Evolutionary conservation across 1,140 invertebrate genomes (phyloP).

Genomic region (Platorchestia sp.): DNA sequence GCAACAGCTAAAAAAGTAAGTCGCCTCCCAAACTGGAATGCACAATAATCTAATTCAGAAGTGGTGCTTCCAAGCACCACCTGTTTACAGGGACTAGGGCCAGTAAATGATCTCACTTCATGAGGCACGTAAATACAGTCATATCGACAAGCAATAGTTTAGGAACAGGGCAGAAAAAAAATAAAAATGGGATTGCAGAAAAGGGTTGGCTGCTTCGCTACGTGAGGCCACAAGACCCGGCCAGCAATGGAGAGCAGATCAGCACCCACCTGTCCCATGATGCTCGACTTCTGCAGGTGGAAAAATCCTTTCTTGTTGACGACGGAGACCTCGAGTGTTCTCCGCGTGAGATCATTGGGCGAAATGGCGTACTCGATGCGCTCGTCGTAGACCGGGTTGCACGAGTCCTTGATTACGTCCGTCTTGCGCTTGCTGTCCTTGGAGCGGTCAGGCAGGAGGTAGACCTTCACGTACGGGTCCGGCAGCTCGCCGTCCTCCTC

Average conservation of each 20-base stretch:
- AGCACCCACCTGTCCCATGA: constrained; percentile 82
- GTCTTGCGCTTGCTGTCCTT: constrained; percentile 94
- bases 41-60: too few species aligned
- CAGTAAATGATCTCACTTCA: too few species aligned
- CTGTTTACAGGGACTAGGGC: too few species aligned
- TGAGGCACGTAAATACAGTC: too few species aligned
- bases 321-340: constrained; percentile 83
- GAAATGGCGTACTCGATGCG: constrained; percentile 88
- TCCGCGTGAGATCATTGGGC: constrained; percentile 76
- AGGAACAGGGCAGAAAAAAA: too few species aligned
- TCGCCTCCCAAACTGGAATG: too few species aligned
- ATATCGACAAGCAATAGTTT: too few species aligned
- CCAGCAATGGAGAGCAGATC: not conserved
- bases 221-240: too few species aligned
- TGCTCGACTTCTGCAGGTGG: constrained; percentile 78
- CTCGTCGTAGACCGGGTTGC: constrained; percentile 92
- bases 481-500: constrained; percentile 89
- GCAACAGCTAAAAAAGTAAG: too few species aligned
- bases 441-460: constrained; percentile 87
- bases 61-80: too few species aligned
- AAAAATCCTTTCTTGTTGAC: constrained; percentile 80
- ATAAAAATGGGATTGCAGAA: too few species aligned
- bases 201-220: too few species aligned
- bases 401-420: constrained; percentile 82
- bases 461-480: constrained; percentile 95